Evolutionary conservation across 2,113 vertebrate genomes (phyloP), one percentile per base, ranked within the genome.

Genomic region (Pseudorectes ferrugineus): DNA sequence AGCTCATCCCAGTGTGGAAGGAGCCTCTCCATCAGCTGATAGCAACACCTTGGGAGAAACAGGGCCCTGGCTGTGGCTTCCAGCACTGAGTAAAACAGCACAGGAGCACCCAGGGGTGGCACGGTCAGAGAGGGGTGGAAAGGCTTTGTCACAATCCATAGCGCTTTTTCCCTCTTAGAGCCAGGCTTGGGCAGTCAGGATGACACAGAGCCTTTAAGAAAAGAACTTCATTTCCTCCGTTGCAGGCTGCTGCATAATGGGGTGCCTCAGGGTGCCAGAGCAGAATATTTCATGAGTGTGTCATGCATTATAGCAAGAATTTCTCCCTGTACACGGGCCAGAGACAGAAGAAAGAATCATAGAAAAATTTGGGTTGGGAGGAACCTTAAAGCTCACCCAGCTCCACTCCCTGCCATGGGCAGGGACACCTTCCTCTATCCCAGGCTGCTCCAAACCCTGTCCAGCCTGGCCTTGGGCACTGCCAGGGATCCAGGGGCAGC

Each of bases 391-490:
- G 6, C 2, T 14, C 45, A 12, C 1, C 12, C 35, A 28, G 15
- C 0, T 0, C 6, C 51, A 72, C 28, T n/a, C 35, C 35, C 17
- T 43, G 51, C 18, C 58, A 16, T 43, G 36, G 57, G 17, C 58
- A 65, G 75, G 43, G 51, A 73, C 67, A 33, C 3, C 10, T 65
- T 0, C 25, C 14, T 28, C 14, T 7, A 1, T 14, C 25, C 31
- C 57, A 55, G 48, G 12, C 0, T 33, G 21, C 31, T 72, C 22
- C 66, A 2, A 48, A 2, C n/a, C 35, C 65, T 1, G 0, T 42
- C 57, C 74, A 63, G 0, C 35, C 74, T 35, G 57, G 48, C 11
- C 25, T 35, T 21, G 74, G 42, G 2, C 75, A 63, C 35, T 79
- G 3, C 57, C 66, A 72, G 66, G 66, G 66, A 33, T 65, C 11